Conservation (phyloP, 2,888 invertebrate species). For the Hetaerina titia region DNA sequence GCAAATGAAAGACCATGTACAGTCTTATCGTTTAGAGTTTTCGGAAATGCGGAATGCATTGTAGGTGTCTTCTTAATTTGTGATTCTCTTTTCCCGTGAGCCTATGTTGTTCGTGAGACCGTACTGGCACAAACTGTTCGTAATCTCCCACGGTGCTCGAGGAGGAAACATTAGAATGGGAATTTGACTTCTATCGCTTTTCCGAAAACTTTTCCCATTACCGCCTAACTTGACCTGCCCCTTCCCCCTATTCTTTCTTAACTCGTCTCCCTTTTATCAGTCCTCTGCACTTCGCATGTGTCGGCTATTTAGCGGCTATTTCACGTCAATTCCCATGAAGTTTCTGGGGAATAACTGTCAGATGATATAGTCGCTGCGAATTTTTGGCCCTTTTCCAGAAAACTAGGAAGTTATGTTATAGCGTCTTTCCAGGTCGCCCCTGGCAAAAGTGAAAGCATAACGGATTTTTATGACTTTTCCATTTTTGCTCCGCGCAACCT, state of each 20-base stretch:
- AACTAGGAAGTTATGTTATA: constrained; percentile 17
- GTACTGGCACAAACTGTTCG: background rate
- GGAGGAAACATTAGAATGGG: background rate
- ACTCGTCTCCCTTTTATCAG: background rate
- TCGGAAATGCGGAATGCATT: too few species aligned
- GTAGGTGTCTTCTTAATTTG: too few species aligned
- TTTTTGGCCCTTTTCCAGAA: constrained; percentile 32
- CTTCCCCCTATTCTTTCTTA: background rate
- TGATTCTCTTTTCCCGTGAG: too few species aligned
- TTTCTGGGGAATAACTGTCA: constrained; percentile 38
- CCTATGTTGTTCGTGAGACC: background rate
- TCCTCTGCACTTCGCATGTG: background rate
- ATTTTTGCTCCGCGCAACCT: background rate
- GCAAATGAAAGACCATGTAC: too few species aligned
- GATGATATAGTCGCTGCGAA: constrained; percentile 12
- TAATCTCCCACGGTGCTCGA: background rate
- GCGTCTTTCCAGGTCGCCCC: constrained; percentile 28
- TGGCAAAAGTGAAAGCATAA: constrained; percentile 40
- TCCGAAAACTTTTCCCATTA: background rate
- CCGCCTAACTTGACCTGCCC: background rate
- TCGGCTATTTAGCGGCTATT: constrained; percentile 50
- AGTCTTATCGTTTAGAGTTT: too few species aligned
- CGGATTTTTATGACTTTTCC: constrained; percentile 1
- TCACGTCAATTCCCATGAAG: constrained; percentile 36
- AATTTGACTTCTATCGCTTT: constrained; percentile 30